phyloP scores from a whole-genome alignment of 1,140 invertebrate genomes.

The Patella vulgata region DNA sequence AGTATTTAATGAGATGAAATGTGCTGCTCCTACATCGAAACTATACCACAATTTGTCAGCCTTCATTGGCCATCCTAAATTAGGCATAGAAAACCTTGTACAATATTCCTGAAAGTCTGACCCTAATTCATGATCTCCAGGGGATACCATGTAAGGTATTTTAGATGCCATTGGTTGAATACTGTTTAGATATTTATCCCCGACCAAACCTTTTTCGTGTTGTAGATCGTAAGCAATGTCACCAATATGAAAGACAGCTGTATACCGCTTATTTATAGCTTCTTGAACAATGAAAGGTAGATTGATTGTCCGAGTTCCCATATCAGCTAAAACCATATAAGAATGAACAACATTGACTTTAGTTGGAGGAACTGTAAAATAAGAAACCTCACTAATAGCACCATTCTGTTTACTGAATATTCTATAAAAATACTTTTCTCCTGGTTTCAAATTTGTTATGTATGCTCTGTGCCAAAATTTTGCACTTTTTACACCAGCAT shows the following conservation, averaged over 20 bases:
- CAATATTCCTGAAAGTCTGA: slow-evolving; percentile 53
- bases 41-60: slow-evolving; percentile 66
- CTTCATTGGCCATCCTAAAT: slow-evolving; percentile 55
- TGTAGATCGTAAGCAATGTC: slow-evolving; percentile 67
- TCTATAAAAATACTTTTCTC: slow-evolving; percentile 46
- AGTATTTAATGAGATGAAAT: slow-evolving; percentile 57
- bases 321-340: slow-evolving; percentile 87
- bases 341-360: slow-evolving; percentile 23
- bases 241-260: slow-evolving; percentile 87
- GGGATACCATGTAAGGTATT: slow-evolving; percentile 66
- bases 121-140: slow-evolving; percentile 66
- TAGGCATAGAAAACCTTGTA: slow-evolving; percentile 64
- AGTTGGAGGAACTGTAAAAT: slow-evolving; percentile 39
- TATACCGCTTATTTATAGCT: slow-evolving; percentile 79
- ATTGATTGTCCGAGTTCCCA: slow-evolving; percentile 86
- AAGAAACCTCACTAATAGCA: slow-evolving; percentile 36
- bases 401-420: slow-evolving; percentile 31
- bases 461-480: slow-evolving; percentile 48
- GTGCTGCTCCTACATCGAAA: slow-evolving; percentile 56
- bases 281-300: slow-evolving; percentile 83
- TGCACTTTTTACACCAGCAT: slow-evolving; percentile 30
- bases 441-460: slow-evolving; percentile 34
- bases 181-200: slow-evolving; percentile 61
- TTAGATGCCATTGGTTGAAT: slow-evolving; percentile 60
- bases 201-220: slow-evolving; percentile 49